These are phyloP conservation scores for Megaceryle maxima DNA, from an alignment of 2,113 vertebrate species.

Conservation along the genomic window DNA sequence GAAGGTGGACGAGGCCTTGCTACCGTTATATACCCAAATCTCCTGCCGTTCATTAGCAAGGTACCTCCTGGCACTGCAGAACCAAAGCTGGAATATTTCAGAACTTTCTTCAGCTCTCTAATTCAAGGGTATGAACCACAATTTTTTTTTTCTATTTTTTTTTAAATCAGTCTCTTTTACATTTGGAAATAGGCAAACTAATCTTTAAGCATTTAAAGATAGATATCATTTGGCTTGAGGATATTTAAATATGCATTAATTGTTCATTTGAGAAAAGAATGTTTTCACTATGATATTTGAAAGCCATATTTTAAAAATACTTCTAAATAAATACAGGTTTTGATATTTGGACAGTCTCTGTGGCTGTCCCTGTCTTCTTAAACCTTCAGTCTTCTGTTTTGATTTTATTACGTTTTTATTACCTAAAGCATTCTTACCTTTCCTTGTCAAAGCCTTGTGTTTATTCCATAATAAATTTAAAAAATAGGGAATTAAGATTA, in stretches of 20 bases:
- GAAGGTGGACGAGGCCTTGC: conserved; percentile 92
- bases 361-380: background rate
- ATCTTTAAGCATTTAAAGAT: background rate
- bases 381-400: background rate
- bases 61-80: conserved; percentile 82
- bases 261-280: background rate
- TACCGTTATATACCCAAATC: conserved; percentile 86
- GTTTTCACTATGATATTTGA: background rate
- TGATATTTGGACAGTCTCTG: background rate
- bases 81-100: conserved; percentile 86
- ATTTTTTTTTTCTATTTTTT: background rate
- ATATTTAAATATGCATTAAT: background rate
- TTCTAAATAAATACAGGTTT: background rate
- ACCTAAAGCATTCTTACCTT: background rate
- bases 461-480: background rate
- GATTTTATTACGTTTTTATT: background rate
- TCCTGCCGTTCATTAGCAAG: conserved; percentile 92
- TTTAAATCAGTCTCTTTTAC: background rate
- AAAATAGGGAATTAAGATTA: background rate
- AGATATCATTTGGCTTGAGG: background rate
- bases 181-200: background rate
- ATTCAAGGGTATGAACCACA: conserved; percentile 82
- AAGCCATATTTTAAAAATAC: background rate
- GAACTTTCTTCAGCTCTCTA: conserved; percentile 83
- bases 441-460: background rate